These are phyloP conservation scores for Ictalurus punctatus DNA, from an alignment of 2,113 vertebrate species.

Conservation along the genomic window DNA sequence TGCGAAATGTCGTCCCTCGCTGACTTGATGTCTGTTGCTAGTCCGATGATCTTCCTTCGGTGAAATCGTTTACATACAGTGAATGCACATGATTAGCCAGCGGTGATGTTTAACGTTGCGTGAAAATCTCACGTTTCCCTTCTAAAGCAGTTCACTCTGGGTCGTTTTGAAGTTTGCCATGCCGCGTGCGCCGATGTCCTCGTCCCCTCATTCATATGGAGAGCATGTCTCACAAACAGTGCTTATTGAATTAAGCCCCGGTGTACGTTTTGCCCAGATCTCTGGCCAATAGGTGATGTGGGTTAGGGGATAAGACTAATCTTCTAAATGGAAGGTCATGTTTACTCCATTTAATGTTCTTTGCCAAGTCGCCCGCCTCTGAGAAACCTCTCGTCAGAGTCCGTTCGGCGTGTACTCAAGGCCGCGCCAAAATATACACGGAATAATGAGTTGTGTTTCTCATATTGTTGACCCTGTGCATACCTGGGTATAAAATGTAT, in stretches of 20 bases:
- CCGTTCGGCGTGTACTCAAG: neutral
- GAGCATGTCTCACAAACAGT: slow-evolving; percentile 48
- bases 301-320: slow-evolving; percentile 61
- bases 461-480: neutral
- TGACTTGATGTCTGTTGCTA: no score
- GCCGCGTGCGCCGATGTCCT: neutral
- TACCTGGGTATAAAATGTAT: neutral
- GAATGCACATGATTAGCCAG: neutral
- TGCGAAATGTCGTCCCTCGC: neutral
- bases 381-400: slow-evolving; percentile 18
- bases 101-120: neutral
- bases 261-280: slow-evolving; percentile 56
- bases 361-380: slow-evolving; percentile 35
- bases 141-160: neutral
- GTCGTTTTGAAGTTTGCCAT: neutral
- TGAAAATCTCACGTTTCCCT: neutral
- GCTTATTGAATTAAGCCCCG: slow-evolving; percentile 65
- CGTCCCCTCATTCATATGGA: slow-evolving; percentile 60
- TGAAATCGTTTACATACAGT: neutral
- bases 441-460: neutral
- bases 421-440: neutral
- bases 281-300: slow-evolving; percentile 59
- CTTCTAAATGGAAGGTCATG: slow-evolving; percentile 67
- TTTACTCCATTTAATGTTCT: slow-evolving; percentile 50
- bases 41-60: no score